A percentile compares a stretch with the other conserved stretches of the same genome.
Conservation (phyloP, 2,888 invertebrate species). For the Peribatodes rhomboidaria region DNA sequence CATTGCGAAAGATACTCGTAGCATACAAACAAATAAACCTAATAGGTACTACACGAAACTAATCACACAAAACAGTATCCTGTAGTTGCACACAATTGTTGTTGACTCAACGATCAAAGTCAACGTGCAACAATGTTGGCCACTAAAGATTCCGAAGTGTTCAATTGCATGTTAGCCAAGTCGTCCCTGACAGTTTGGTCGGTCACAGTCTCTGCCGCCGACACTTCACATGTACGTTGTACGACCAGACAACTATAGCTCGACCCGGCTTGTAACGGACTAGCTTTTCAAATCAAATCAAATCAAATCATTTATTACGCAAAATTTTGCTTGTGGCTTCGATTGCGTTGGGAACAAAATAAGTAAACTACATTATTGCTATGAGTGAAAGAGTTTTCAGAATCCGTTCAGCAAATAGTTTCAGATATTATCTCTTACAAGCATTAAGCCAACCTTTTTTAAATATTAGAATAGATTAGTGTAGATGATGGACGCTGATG, state of each 20-base stretch:
- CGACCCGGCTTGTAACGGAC: too few relatives aligned
- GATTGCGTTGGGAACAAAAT: too few relatives aligned
- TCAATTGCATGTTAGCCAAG: conserved; percentile 11
- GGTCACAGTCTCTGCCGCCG: conserved; percentile 34
- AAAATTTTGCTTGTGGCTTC: too few relatives aligned
- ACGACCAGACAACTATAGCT: neutral
- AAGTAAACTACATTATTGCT: too few relatives aligned
- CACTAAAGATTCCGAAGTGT: conserved; percentile 4
- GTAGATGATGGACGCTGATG: too few relatives aligned
- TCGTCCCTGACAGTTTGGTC: conserved; percentile 37
- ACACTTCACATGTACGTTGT: conserved; percentile 13
- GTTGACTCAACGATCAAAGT: conserved; percentile 8
- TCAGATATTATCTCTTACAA: too few relatives aligned
- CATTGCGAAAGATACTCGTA: neutral
- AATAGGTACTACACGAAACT: neutral
- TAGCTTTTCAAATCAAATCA: too few relatives aligned
- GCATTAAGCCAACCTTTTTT: too few relatives aligned
- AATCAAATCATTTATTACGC: too few relatives aligned
- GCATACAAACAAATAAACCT: neutral
- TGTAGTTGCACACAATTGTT: neutral
- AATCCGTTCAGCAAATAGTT: too few relatives aligned
- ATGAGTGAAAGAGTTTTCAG: too few relatives aligned
- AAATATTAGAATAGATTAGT: too few relatives aligned
- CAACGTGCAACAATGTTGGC: conserved; percentile 7
- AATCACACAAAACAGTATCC: neutral